phyloP scores from a whole-genome alignment of 1,140 invertebrate genomes.

The Rhagoletis zephyria region DNA sequence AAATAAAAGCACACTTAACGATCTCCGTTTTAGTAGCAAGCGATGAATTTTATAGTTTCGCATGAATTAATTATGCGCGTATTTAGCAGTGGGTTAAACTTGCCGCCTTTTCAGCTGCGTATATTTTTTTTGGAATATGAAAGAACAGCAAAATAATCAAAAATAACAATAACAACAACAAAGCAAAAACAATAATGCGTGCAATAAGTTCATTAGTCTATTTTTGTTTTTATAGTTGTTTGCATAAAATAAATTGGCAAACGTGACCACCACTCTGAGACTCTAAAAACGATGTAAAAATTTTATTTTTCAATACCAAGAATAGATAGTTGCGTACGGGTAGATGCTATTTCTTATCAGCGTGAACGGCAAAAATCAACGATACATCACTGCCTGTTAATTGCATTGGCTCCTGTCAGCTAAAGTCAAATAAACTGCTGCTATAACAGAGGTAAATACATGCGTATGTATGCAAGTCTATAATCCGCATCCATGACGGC shows the following conservation, averaged over 20 bases:
- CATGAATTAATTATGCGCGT: constrained; percentile 15
- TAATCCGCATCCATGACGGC: not conserved
- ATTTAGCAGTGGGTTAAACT: not conserved
- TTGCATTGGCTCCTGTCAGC: constrained; percentile 46
- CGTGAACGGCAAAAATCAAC: constrained; percentile 37
- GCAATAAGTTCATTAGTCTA: constrained; percentile 1
- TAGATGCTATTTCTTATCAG: not conserved
- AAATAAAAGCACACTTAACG: not conserved
- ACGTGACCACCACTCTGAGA: not conserved
- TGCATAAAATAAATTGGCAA: constrained; percentile 20
- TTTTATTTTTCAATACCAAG: not conserved
- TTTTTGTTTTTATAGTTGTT: constrained; percentile 13
- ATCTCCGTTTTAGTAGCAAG: not conserved
- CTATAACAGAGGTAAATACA: not conserved
- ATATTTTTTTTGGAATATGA: not conserved
- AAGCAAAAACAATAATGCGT: not conserved
- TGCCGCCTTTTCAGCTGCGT: too few relatives aligned
- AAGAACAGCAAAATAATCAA: not conserved
- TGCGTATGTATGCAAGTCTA: not conserved
- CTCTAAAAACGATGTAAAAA: too few relatives aligned
- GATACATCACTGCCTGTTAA: constrained; percentile 23
- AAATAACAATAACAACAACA: too few relatives aligned
- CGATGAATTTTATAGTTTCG: constrained; percentile 13
- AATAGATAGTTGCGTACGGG: not conserved
- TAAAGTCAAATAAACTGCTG: constrained; percentile 22